Base-by-base conservation (phyloP, 1,140 invertebrate species). In the Dolichoris vasculosae region DNA sequence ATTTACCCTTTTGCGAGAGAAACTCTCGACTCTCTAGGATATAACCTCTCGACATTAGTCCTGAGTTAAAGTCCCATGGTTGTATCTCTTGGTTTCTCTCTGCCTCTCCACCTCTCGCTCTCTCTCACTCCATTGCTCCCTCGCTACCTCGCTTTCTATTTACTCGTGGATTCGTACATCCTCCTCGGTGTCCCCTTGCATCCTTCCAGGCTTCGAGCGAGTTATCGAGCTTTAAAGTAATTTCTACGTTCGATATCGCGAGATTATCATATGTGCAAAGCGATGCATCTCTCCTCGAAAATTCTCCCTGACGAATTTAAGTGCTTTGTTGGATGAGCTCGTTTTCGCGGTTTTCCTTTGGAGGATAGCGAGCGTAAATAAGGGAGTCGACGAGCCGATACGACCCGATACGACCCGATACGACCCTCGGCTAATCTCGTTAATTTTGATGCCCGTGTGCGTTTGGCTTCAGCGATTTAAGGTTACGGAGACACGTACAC, bases 1-100 rank as follows among this genome's bases (percentile, higher is more conserved):
- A 84, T 84, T 84, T 48, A 63, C 75, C 43, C 82, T 35, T 35
- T 59, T 67, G 32, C 55, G n/a, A 43, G 69, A 59, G 71, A 46
- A 76, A 75, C 73, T 75, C 69, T 64, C 81, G 75, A 35, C 75
- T 59, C 71, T 30, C 46, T 15, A 15, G 55, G 35, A 55, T 55
- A n/a, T 48, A 59, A 63, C 71, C 71, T 11, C 71, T 59, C 55
- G 82, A 71, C 67, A 63, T 64, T 46, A 75, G 48, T 83, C 51
- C 51, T 51, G 69, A 64, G 71, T n/a, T 64, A 63, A 64, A 59
- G 71, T 83, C 38, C 55, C 55, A 13, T 35, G 67, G n/a, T 76
- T 38, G 51, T 63, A 46, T 67, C 55, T n/a, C n/a, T n/a, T n/a
- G n/a, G n/a, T 76, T 75, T 75, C 40, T 46, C 26, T 30, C 23